These are phyloP conservation scores for Tragopan temminckii DNA, from an alignment of 2,797 vertebrate species.

Conservation along the genomic window DNA sequence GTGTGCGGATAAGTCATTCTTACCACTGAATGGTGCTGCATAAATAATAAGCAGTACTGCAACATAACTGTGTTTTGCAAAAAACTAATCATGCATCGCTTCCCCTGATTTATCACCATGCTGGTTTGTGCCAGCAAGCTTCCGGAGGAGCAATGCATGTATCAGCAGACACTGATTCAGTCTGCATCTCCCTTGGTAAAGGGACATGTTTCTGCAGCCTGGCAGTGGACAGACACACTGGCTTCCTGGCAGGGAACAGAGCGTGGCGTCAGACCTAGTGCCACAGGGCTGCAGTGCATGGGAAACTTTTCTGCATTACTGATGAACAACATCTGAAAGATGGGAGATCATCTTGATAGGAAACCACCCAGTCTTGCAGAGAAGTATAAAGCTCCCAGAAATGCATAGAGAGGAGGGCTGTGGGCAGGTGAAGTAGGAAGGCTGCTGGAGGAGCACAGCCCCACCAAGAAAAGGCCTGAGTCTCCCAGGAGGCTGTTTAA, in stretches of 20 bases:
- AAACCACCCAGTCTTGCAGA: slow-evolving; percentile 45
- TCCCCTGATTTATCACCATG: neutral
- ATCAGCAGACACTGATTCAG: neutral
- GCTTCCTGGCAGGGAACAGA: neutral
- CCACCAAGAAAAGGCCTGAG: neutral
- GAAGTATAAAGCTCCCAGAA: slow-evolving; percentile 35
- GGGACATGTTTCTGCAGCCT: neutral
- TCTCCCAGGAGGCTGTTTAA: neutral
- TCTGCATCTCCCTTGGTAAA: slow-evolving; percentile 4
- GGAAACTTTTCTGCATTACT: slow-evolving; percentile 33
- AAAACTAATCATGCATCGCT: neutral
- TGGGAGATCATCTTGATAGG: slow-evolving; percentile 53
- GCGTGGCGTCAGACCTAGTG: neutral
- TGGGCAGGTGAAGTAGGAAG: neutral
- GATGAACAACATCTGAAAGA: slow-evolving; percentile 41
- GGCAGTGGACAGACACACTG: neutral
- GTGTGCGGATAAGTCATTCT: neutral
- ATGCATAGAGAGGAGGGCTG: neutral
- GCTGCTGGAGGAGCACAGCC: neutral
- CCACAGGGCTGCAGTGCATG: neutral
- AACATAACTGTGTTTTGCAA: neutral
- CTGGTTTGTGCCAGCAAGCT: neutral
- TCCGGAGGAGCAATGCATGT: neutral
- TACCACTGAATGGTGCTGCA: neutral
- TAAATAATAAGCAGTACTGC: neutral